Evolutionary conservation across 2,888 invertebrate genomes (phyloP).

Genomic region (Byasa hedistus): DNA sequence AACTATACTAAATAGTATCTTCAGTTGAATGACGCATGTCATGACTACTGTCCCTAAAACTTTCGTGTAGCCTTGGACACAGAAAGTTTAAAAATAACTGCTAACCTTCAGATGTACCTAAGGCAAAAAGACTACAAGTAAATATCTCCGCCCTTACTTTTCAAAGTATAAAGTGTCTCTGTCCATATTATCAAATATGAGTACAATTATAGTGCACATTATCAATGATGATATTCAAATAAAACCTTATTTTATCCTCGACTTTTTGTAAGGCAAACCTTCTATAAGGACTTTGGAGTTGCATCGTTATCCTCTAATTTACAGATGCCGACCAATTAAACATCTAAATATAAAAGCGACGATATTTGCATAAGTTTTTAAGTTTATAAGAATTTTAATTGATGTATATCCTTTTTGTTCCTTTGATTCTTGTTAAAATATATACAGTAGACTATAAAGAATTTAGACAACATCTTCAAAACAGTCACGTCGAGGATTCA

Average conservation of each 20-base stretch:
- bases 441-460: background rate
- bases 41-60: too few species aligned
- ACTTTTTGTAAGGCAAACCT: slow-evolving; percentile 32
- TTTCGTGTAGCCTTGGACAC: too few species aligned
- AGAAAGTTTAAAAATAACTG: too few species aligned
- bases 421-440: slow-evolving; percentile 7
- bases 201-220: background rate
- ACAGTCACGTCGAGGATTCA: slow-evolving; percentile 38
- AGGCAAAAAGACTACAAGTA: background rate
- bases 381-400: slow-evolving; percentile 40
- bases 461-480: slow-evolving; percentile 6
- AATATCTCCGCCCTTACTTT: background rate
- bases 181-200: background rate
- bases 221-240: background rate
- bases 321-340: slow-evolving; percentile 67
- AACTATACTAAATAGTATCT: background rate
- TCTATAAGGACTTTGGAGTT: slow-evolving; percentile 35
- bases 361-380: slow-evolving; percentile 48
- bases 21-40: too few species aligned
- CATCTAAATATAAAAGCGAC: slow-evolving; percentile 54
- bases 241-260: background rate
- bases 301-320: slow-evolving; percentile 64
- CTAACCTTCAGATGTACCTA: too few species aligned
- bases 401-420: slow-evolving; percentile 29
- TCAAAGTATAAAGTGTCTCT: background rate